Evolutionary conservation across 2,113 vertebrate species (phyloP).

Genomic region (Willisornis vidua): DNA sequence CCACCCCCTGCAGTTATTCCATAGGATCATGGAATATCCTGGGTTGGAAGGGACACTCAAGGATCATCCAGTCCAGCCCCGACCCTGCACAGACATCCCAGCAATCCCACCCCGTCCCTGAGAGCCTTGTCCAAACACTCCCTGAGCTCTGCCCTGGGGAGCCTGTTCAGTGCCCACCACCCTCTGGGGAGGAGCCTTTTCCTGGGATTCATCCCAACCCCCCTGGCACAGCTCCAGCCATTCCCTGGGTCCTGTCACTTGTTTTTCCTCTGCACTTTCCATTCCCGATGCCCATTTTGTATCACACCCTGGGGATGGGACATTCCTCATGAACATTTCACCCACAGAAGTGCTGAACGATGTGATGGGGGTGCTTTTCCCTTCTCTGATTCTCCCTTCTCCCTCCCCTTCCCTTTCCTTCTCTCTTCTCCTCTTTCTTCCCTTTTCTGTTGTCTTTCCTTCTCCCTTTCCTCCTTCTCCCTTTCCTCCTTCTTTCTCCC

Average conservation of each 20-base stretch:
- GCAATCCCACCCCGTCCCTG: not conserved
- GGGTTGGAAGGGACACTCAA: not conserved
- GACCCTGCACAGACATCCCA: not conserved
- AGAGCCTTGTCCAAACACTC: fast-evolving
- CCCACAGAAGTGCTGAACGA: fast-evolving
- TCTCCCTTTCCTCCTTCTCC: too few species aligned
- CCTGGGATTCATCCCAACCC: fast-evolving
- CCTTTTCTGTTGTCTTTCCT: not conserved
- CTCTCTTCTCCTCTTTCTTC: not conserved
- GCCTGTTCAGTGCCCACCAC: not conserved
- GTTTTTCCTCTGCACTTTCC: not conserved
- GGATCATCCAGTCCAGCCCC: not conserved
- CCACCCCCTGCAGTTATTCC: too few species aligned
- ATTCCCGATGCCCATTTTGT: not conserved
- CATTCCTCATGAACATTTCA: too few species aligned
- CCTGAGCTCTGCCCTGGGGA: not conserved
- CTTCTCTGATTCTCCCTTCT: too few species aligned
- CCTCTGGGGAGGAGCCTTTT: fast-evolving
- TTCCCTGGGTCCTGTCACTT: not conserved
- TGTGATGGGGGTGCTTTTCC: fast-evolving
- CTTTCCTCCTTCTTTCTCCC: too few species aligned
- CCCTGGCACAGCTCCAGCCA: fast-evolving
- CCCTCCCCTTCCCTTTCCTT: not conserved
- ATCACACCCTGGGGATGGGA: not conserved
- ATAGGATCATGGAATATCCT: not conserved